Conservation (phyloP, 1,140 invertebrate species). For the Leucophenga varia region DNA sequence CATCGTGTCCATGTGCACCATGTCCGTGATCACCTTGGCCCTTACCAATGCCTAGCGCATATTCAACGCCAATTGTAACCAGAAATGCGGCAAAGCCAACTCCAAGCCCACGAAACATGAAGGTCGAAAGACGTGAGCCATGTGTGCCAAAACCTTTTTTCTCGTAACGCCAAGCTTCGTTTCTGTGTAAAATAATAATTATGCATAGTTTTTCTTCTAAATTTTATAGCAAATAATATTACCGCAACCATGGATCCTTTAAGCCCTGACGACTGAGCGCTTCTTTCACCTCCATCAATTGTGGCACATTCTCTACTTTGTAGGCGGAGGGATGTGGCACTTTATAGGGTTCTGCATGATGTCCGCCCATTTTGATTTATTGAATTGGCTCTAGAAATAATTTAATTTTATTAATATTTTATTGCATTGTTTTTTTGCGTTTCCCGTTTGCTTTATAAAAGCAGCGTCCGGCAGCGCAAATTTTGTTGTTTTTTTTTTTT, state of each 20-base stretch:
- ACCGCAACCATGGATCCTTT: slow-evolving; percentile 79
- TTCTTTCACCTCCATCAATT: slow-evolving; percentile 62
- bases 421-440: too few relatives aligned
- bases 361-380: slow-evolving; percentile 62
- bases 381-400: too few relatives aligned
- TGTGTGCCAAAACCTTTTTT: slow-evolving; percentile 56
- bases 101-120: slow-evolving; percentile 63
- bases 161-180: slow-evolving; percentile 74
- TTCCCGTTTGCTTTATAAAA: too few relatives aligned
- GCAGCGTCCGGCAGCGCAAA: too few relatives aligned
- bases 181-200: slow-evolving; percentile 57
- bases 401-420: too few relatives aligned
- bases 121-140: slow-evolving; percentile 30
- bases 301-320: slow-evolving; percentile 70
- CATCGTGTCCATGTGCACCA: slow-evolving; percentile 29
- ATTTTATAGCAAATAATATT: slow-evolving; percentile 13
- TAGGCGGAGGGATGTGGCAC: slow-evolving; percentile 72
- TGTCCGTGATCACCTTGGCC: slow-evolving; percentile 43
- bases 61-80: slow-evolving; percentile 61
- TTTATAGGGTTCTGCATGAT: slow-evolving; percentile 58
- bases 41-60: slow-evolving; percentile 58
- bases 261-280: slow-evolving; percentile 67
- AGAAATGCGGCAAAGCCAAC: slow-evolving; percentile 65
- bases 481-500: too few relatives aligned
- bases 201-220: background rate